These are phyloP conservation scores for Oncorhynchus mykiss DNA, from an alignment of 2,113 vertebrate genomes.

Conservation along the genomic window DNA sequence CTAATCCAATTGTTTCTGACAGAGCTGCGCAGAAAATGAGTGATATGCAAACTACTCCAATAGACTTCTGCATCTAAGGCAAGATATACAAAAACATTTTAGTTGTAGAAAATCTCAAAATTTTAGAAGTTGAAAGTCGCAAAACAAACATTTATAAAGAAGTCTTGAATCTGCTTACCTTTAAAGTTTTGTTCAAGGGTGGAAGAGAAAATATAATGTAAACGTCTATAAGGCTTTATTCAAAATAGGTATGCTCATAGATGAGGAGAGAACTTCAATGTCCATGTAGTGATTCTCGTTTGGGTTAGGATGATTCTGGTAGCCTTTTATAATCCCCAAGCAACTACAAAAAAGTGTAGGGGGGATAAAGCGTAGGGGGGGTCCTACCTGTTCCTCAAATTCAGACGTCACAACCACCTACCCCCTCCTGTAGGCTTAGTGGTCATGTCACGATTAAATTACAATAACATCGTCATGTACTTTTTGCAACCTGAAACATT, in stretches of 20 bases:
- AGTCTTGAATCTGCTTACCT: neutral
- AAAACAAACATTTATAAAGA: neutral
- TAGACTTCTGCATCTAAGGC: conserved; percentile 82
- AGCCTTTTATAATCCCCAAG: conserved; percentile 47
- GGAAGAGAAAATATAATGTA: neutral
- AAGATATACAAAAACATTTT: neutral
- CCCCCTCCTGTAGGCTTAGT: conserved; percentile 24
- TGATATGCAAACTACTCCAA: conserved; percentile 74
- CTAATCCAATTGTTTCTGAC: conserved; percentile 78
- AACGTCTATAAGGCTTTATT: neutral
- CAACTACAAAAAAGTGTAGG: neutral
- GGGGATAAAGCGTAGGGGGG: no score
- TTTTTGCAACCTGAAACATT: conserved; percentile 51
- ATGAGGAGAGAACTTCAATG: neutral
- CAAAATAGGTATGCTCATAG: neutral
- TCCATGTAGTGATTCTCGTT: neutral
- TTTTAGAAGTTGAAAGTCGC: neutral
- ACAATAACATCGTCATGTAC: conserved; percentile 65
- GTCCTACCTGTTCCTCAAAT: conserved; percentile 8
- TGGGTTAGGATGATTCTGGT: neutral
- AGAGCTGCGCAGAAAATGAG: conserved; percentile 80
- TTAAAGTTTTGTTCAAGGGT: neutral
- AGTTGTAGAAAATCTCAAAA: neutral
- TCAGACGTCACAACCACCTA: conserved; percentile 53
- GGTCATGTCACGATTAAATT: conserved; percentile 57